phyloP scores from a whole-genome alignment of 2,113 vertebrate genomes.

The Narcine bancroftii region DNA sequence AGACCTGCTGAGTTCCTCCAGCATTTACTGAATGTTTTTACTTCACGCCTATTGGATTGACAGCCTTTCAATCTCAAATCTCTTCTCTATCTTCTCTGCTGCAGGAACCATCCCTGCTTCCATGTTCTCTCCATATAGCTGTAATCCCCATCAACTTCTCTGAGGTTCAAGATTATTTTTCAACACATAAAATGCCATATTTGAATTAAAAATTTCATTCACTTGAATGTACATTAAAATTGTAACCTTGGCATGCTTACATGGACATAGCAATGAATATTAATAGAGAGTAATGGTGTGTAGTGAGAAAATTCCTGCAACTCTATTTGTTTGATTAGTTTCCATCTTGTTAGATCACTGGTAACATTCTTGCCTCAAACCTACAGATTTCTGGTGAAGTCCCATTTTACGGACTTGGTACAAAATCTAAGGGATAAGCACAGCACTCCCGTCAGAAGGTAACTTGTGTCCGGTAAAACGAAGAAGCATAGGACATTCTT shows the following conservation, averaged over 20 bases:
- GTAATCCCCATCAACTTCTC: neutral
- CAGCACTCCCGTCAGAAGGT: neutral
- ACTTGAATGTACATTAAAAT: neutral
- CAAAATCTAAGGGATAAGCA: neutral
- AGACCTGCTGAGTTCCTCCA: too few relatives aligned
- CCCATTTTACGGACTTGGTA: neutral
- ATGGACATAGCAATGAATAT: neutral
- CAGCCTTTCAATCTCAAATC: neutral
- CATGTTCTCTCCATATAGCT: neutral
- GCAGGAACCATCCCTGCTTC: neutral
- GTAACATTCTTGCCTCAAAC: neutral
- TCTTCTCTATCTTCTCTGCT: neutral
- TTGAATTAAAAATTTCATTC: neutral
- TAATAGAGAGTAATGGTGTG: too few relatives aligned
- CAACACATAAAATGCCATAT: neutral
- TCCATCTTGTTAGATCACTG: neutral
- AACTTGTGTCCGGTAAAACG: too few relatives aligned
- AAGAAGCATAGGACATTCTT: too few relatives aligned
- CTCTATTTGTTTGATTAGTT: neutral
- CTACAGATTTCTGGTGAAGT: neutral
- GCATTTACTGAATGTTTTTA: too few relatives aligned
- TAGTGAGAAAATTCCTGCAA: neutral
- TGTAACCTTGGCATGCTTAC: neutral
- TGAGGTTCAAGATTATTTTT: neutral
- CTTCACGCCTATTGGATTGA: too few relatives aligned